These are phyloP conservation scores for Achatina immaculata DNA, from an alignment of 1,140 invertebrate species.

Conservation along the genomic window DNA sequence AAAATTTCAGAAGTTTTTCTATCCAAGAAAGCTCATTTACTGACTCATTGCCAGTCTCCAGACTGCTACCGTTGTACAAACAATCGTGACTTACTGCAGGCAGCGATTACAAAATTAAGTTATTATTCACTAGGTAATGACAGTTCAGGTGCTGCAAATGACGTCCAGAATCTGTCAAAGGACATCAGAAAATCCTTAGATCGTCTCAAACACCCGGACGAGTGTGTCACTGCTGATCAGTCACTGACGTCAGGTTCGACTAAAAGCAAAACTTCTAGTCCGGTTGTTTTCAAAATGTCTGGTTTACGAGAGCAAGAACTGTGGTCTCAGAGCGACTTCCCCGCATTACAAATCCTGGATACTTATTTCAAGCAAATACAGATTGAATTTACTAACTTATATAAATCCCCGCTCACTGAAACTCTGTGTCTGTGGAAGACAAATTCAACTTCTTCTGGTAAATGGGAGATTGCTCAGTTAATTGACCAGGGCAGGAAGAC, in stretches of 20 bases:
- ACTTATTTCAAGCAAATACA: constrained; percentile 7
- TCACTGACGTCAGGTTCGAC: neutral
- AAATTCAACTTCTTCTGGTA: neutral
- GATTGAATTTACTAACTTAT: constrained; percentile 26
- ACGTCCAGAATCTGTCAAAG: neutral
- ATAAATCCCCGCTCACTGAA: constrained; percentile 15
- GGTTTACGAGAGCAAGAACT: constrained; percentile 18
- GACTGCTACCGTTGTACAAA: constrained; percentile 19
- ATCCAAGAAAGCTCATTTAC: neutral
- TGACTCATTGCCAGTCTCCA: neutral
- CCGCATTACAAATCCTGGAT: neutral
- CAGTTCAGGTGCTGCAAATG: neutral
- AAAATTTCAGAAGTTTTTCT: neutral
- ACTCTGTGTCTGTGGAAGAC: constrained; percentile 26
- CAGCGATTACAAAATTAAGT: constrained; percentile 14
- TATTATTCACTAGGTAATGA: constrained; percentile 7
- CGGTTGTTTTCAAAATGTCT: constrained; percentile 28
- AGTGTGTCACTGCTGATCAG: neutral
- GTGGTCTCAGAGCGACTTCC: constrained; percentile 24
- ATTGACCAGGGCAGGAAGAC: constrained; percentile 31
- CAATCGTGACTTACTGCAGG: neutral
- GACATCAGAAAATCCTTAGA: constrained; percentile 22
- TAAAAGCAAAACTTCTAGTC: neutral
- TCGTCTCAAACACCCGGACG: neutral
- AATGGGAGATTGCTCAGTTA: constrained; percentile 25